phyloP scores from a whole-genome alignment of 2,888 invertebrate species.

The Lutraria lutraria region DNA sequence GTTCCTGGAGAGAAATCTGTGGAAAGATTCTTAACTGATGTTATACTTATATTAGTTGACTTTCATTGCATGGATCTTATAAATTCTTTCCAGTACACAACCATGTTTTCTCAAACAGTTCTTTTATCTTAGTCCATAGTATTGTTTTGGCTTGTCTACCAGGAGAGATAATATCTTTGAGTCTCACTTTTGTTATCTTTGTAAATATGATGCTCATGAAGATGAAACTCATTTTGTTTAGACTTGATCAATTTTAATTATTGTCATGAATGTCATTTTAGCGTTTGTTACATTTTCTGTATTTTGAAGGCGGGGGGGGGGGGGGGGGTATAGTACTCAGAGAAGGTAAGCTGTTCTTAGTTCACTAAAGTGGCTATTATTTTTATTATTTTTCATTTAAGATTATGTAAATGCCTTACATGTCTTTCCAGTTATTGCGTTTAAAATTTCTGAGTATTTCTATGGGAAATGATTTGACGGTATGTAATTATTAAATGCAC shows the following conservation, averaged over 20 bases:
- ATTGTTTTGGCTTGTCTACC: background rate
- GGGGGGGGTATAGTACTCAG: background rate
- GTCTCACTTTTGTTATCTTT: background rate
- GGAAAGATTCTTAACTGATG: constrained; percentile 19
- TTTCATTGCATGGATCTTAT: background rate
- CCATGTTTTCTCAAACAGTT: background rate
- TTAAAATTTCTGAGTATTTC: background rate
- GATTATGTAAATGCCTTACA: background rate
- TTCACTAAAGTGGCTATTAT: too few relatives aligned
- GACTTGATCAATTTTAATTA: background rate
- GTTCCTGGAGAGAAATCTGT: background rate
- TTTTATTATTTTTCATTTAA: too few relatives aligned
- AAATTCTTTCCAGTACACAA: background rate
- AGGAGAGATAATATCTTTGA: background rate
- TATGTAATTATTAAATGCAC: constrained; percentile 17
- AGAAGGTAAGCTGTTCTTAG: too few relatives aligned
- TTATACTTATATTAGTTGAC: background rate
- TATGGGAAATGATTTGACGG: background rate
- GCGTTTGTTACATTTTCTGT: background rate
- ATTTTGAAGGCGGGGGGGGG: background rate
- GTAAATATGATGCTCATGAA: background rate
- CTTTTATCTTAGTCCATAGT: background rate
- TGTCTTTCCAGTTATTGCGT: background rate
- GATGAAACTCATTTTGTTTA: background rate
- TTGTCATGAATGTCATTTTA: background rate